Base-by-base conservation (phyloP, 2,888 invertebrate species). In the Anoplius nigerrimus region DNA sequence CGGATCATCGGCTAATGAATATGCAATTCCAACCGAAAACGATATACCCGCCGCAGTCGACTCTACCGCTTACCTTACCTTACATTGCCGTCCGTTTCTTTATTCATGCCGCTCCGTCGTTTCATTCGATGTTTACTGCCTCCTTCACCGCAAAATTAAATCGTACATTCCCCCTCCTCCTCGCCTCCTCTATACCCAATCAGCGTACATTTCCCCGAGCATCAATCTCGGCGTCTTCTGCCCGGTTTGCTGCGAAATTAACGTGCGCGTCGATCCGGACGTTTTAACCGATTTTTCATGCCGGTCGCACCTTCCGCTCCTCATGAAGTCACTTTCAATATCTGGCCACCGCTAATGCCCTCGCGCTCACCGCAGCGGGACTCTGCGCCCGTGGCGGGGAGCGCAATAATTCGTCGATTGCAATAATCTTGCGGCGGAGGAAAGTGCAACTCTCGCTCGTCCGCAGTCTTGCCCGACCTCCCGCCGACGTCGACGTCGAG, bases 1-100 rank as follows among this genome's bases (percentile, higher is more conserved):
- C 61, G 66, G 59, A 73, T 74, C 66, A 62, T 73, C 63, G 61
- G 34, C 57, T 43, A 65, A 74, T 68, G 62, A 71, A 70, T 70
- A 62, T 62, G 53, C 65, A n/a, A 65, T 55, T 68, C 24, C 8
- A 43, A 6, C 34, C 11, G 34, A 6, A 20, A 48, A 45, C 34
- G 15, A 45, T 58, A 34, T 34, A 8, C 11, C n/a, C 34, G 34
- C 4, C 4, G 11, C 34, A 34, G 34, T n/a, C 34, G 4, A 34
- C 8, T 2, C 18, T 48, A 15, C 1, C 16, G 11, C n/a, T 16
- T 16, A 48, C 5, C 16, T 48, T 48, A n/a, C 3, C 48, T 48
- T 16, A 2, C 8, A 6, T 8, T 48, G 48, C 5, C 13, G 42
- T 42, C 42, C 6, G 5, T 48, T 16, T 48, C 48, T 18, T 16